These are phyloP conservation scores for Eospalax fontanierii DNA, from an alignment of 2,797 vertebrate species.

Conservation along the genomic window DNA sequence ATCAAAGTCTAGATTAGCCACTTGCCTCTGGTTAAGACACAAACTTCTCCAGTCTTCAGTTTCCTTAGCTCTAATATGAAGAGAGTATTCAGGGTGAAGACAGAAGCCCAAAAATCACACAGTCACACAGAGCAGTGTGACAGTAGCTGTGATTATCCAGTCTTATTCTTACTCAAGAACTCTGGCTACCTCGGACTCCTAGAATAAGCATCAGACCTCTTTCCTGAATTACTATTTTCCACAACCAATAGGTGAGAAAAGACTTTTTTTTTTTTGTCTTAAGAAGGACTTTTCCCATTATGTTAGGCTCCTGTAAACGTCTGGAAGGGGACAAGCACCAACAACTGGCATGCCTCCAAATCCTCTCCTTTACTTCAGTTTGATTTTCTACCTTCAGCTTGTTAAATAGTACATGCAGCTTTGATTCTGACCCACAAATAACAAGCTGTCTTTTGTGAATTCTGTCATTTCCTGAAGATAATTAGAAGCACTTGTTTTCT, in stretches of 20 bases:
- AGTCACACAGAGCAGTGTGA: neutral
- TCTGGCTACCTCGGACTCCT: neutral
- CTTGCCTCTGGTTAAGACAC: neutral
- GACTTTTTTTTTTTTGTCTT: neutral
- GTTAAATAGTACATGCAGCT: neutral
- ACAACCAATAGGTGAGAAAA: neutral
- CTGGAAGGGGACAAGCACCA: neutral
- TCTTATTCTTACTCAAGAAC: neutral
- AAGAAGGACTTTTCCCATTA: constrained; percentile 17
- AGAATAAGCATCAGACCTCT: neutral
- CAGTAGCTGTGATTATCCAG: neutral
- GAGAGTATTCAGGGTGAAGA: neutral
- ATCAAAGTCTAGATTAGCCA: neutral
- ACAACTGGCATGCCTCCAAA: neutral
- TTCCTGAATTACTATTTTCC: neutral
- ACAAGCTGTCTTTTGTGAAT: constrained; percentile 51
- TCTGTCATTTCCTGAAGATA: constrained; percentile 31
- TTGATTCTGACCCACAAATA: constrained; percentile 61
- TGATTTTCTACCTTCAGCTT: constrained; percentile 52
- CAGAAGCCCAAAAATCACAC: neutral
- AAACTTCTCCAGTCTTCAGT: neutral
- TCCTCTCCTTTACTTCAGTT: constrained; percentile 7
- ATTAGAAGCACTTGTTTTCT: constrained; percentile 18
- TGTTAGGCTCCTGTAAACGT: neutral
- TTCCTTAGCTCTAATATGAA: neutral